Base-by-base conservation (phyloP, 2,888 invertebrate species). In the Frankliniella intonsa region DNA sequence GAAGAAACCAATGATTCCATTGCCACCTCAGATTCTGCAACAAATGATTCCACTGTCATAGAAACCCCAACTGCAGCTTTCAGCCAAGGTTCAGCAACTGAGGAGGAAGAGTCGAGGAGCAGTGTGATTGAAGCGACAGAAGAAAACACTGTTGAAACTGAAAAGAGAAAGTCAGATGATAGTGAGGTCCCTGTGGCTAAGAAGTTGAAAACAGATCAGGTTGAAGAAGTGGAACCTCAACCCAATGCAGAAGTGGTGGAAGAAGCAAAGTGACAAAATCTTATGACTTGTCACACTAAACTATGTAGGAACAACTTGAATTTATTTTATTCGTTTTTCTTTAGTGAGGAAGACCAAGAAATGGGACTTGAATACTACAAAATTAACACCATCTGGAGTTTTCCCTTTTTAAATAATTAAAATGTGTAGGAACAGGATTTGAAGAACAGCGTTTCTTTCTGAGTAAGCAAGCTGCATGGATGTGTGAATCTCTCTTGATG, bases 1-100 rank as follows among this genome's bases (percentile, higher is more conserved):
- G 84, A 84, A 55, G 85, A 85, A 82, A 86, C 86, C 27, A 86
- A 86, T 83, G 86, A 86, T 83, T 86, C 86, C 10, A 84, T 86
- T 81, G 85, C 85, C 55, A 85, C 85, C 80, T 85, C 85, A 69
- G 86, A 85, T 83, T 86, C 85, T 55, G 85, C 84, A 25, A 84
- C 84, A 25, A 85, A 83, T 81, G 85, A 85, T 69, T 84, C 84
- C 38, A 81, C 82, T 25, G 25, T n/a, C 8, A 12, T 76, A 76
- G 69, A 76, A 76, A 76, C 69, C 22, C 22, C 25, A 2, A 76
- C 22, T 62, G 62, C 62, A 11, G 62, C 62, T 8, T 55, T 55
- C 14, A 55, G 14, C 55, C 55, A 55, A 55, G 55, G 19, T 19
- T 55, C 55, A 55, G 55, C 55, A 19, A 76, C 69, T 12, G 69